Conservation (phyloP, 2,888 invertebrate species). For the Spodoptera exigua region DNA sequence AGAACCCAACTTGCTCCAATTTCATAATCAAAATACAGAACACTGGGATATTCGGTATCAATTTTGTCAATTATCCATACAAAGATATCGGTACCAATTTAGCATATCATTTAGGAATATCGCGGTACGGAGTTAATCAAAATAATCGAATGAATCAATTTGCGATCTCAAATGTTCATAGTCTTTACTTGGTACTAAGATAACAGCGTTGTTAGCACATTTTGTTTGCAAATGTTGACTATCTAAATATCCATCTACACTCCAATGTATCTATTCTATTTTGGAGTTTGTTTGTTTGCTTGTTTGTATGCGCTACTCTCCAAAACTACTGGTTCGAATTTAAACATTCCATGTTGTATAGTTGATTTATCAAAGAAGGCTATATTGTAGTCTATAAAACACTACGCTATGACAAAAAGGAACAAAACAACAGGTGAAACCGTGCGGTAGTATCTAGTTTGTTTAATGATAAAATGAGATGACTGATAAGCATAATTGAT, state of each 20-base stretch:
- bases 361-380: no score
- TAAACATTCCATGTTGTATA: no score
- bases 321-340: no score
- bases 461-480: constrained; percentile 35
- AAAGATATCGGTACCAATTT: constrained; percentile 74
- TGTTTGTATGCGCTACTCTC: no score
- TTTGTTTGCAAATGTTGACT: constrained; percentile 45
- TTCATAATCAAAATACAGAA: background rate
- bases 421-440: no score
- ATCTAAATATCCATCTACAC: no score
- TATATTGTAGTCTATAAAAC: no score
- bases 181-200: constrained; percentile 50
- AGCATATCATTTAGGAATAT: constrained; percentile 81
- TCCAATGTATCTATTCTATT: no score
- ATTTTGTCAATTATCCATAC: constrained; percentile 64
- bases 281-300: no score
- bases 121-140: constrained; percentile 76
- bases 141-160: constrained; percentile 85
- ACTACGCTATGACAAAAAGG: no score
- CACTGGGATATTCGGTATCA: constrained; percentile 19
- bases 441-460: no score
- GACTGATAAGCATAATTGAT: constrained; percentile 51
- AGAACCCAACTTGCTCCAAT: no score
- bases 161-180: constrained; percentile 62
- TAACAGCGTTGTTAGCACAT: constrained; percentile 38